Evolutionary conservation across 2,888 invertebrate species (phyloP).

Genomic region (Acanthosepion lycidas): DNA sequence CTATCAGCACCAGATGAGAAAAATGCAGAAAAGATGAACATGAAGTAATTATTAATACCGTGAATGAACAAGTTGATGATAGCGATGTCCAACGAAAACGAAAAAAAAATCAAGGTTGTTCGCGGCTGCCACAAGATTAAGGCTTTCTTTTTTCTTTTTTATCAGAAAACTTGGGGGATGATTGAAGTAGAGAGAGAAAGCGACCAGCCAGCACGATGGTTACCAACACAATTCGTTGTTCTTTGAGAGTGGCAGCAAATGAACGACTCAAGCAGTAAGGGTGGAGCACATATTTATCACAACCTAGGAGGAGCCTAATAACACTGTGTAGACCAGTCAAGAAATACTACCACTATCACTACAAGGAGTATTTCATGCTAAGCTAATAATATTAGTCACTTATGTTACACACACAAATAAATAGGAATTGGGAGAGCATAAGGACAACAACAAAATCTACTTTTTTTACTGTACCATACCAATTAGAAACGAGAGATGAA

Average conservation of each 20-base stretch:
- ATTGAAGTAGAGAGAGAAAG: not conserved
- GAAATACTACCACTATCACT: constrained; percentile 16
- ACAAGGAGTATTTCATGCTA: not conserved
- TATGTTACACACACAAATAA: too few relatives aligned
- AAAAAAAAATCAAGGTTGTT: not conserved
- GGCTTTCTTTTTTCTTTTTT: too few relatives aligned
- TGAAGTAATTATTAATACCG: constrained; percentile 13
- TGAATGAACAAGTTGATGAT: not conserved
- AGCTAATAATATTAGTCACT: too few relatives aligned
- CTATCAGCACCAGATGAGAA: too few relatives aligned
- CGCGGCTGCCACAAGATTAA: not conserved
- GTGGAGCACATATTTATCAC: not conserved
- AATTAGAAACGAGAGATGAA: not conserved
- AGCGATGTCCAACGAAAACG: not conserved
- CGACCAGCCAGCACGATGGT: not conserved
- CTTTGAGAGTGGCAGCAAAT: not conserved
- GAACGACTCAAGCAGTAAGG: not conserved
- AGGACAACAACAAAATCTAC: not conserved
- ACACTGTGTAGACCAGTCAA: not conserved
- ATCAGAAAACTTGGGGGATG: not conserved
- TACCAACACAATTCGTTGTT: not conserved
- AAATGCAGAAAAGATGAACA: not conserved
- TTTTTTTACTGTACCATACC: not conserved
- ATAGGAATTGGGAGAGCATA: not conserved
- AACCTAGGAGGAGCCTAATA: not conserved